These are phyloP conservation scores for Melanargia galathea DNA, from an alignment of 2,888 invertebrate genomes.

Conservation along the genomic window DNA sequence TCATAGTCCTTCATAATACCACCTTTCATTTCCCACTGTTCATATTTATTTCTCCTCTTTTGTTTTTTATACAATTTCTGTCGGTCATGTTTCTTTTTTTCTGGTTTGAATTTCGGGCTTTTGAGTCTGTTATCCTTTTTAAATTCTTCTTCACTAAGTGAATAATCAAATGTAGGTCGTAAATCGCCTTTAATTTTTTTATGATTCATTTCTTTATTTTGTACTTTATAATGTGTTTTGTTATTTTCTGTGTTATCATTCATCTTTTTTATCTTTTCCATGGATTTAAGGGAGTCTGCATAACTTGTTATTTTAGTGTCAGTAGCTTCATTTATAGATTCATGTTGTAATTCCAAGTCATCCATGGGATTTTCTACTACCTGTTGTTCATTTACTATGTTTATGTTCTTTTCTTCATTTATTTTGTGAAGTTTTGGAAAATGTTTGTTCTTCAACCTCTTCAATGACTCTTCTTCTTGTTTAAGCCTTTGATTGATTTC, in stretches of 20 bases:
- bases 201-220: constrained; percentile 41
- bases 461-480: constrained; percentile 50
- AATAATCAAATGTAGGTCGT: constrained; percentile 5
- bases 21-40: constrained; percentile 75
- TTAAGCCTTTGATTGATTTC: constrained; percentile 62
- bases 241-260: constrained; percentile 21
- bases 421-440: constrained; percentile 44
- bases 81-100: constrained; percentile 65
- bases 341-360: constrained; percentile 23
- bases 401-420: constrained; percentile 46
- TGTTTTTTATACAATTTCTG: constrained; percentile 68
- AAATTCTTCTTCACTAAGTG: constrained; percentile 63
- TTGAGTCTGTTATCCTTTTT: constrained; percentile 70
- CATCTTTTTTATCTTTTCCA: constrained; percentile 48
- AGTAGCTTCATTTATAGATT: constrained; percentile 43
- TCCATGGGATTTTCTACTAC: constrained; percentile 33
- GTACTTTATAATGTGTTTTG: constrained; percentile 34
- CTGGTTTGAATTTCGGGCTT: constrained; percentile 58
- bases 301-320: constrained; percentile 55
- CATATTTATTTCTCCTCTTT: constrained; percentile 71
- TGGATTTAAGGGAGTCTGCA: constrained; percentile 64
- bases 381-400: constrained; percentile 36
- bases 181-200: constrained; percentile 11
- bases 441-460: constrained; percentile 47
- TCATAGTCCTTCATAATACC: constrained; percentile 71